Base-by-base conservation (phyloP, 2,888 invertebrate genomes). In the Smittia aterrima region DNA sequence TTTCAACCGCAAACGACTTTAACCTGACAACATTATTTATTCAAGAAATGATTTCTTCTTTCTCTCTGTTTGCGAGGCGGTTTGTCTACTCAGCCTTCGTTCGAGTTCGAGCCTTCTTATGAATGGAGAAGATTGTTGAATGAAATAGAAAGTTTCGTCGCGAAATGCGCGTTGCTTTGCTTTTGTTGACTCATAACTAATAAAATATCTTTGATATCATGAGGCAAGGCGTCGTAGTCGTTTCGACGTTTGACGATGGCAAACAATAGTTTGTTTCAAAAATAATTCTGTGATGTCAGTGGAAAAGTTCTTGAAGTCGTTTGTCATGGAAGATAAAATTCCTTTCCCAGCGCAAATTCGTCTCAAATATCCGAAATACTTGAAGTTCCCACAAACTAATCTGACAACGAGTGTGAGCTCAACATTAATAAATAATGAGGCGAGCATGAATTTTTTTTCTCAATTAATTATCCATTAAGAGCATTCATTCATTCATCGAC, bases 391-490 rank as follows among this genome's bases (percentile, higher is more conserved):
- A 47, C 47, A 13, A 38, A 7, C 38, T 38, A 38, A 38, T 38
- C 6, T 11, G 38, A 4, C 38, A 38, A 38, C 11, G 38, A 38
- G 38, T 38, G 47, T 11, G 47, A 11, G 47, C 16, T 47, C 47
- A n/a, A 38, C 11, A 38, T 38, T 38, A 38, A 38, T 38, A 6
- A 47, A 47, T 47, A n/a, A 16, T 47, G 47, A 58, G 47, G 4
- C 47, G 47, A 47, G 47, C 47, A 47, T 7, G 6, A 38, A 7
- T 38, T 38, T 38, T 11, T 38, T 22, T 22, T 58, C 58, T 22
- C 58, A 58, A 71, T 71, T 71, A 71, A 71, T 71, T 71, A 71
- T 71, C 70, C 70, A 71, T 71, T 71, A 71, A 71, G 70, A 71
- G 22, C 70, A 27, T 64, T 64, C 25, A 64, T 25, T 64, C 25